phyloP scores from a whole-genome alignment of 1,140 invertebrate genomes.

The Leptopilina clavipes region DNA sequence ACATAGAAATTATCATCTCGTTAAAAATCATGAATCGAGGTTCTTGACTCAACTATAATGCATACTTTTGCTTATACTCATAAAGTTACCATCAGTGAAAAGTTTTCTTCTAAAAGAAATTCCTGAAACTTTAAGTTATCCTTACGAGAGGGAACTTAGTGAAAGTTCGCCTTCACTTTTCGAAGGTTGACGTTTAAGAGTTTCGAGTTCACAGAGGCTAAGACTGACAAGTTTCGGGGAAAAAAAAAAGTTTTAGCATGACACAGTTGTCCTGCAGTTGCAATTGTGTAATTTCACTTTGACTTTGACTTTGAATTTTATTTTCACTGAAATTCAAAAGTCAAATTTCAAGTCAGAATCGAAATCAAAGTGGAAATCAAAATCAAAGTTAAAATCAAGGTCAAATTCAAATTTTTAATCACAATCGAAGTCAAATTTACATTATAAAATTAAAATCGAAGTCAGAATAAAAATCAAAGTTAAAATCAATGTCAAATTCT shows the following conservation, averaged over 20 bases:
- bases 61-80: conserved; percentile 5
- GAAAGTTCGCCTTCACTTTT: conserved; percentile 27
- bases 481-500: too few relatives aligned
- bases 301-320: too few relatives aligned
- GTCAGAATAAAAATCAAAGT: too few relatives aligned
- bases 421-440: too few relatives aligned
- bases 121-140: conserved; percentile 29
- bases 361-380: too few relatives aligned
- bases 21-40: conserved; percentile 12
- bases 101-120: conserved; percentile 31
- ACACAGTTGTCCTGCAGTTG: conserved; percentile 29
- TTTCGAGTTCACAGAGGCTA: conserved; percentile 8
- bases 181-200: conserved; percentile 29
- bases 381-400: too few relatives aligned
- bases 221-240: conserved; percentile 14
- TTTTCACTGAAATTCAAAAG: too few relatives aligned
- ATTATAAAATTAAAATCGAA: too few relatives aligned
- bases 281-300: too few relatives aligned
- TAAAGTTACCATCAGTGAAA: conserved; percentile 2
- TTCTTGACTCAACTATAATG: conserved; percentile 17
- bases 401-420: too few relatives aligned
- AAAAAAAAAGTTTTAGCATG: conserved; percentile 17
- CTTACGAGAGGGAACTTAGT: conserved; percentile 14
- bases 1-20: background rate
- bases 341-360: too few relatives aligned